A percentile compares a stretch with the other conserved stretches of the same genome.
Evolutionary conservation across 1,140 invertebrate genomes (phyloP).

Genomic region (Acyrthosiphon pisum): DNA sequence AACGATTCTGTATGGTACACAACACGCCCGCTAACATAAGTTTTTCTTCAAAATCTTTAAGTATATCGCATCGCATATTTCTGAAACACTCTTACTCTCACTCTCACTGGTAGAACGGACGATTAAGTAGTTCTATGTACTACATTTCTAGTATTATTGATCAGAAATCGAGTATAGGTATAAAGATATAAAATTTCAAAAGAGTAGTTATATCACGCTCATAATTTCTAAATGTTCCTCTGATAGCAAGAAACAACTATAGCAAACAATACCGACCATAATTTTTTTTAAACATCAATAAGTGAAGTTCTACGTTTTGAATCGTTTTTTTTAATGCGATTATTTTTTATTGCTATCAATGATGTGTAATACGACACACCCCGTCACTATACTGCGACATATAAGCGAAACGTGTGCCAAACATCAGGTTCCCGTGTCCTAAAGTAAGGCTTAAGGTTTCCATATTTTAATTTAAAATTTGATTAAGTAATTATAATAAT

Average conservation of each 20-base stretch:
- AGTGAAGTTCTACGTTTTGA: not conserved
- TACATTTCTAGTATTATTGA: not conserved
- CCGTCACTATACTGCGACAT: not conserved
- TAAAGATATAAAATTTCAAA: too few species aligned
- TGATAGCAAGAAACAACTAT: not conserved
- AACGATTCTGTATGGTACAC: not conserved
- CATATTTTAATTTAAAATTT: constrained; percentile 12
- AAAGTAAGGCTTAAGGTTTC: not conserved
- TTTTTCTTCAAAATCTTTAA: not conserved
- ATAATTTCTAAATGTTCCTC: not conserved
- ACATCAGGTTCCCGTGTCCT: not conserved
- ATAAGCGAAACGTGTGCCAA: not conserved
- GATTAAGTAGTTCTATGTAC: not conserved
- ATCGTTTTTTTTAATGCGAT: not conserved
- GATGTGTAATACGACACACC: not conserved
- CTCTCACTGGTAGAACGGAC: not conserved
- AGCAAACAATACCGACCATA: too few species aligned
- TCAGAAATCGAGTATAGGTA: not conserved
- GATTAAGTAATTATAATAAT: not conserved
- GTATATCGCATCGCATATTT: not conserved
- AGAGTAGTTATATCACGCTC: not conserved
- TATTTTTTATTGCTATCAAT: not conserved
- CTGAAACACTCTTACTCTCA: not conserved
- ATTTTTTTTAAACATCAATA: not conserved
- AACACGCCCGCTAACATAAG: not conserved